Conservation (phyloP, 1,140 invertebrate genomes). For the Macrobrachium nipponense region DNA sequence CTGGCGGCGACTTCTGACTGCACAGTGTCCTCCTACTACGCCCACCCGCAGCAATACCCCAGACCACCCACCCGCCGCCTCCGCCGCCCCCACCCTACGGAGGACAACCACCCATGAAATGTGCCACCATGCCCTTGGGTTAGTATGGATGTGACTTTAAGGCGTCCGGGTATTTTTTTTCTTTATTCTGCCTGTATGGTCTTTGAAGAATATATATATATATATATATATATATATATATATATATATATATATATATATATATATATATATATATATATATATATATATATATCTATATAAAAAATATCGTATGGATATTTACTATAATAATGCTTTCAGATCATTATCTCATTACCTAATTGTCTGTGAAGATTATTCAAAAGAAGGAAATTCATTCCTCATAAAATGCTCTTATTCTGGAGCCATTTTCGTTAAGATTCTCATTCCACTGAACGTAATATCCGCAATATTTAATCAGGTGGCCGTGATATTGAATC, state of each 20-base stretch:
- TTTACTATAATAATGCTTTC: background rate
- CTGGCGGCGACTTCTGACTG: background rate
- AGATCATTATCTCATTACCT: no score
- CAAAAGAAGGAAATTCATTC: no score
- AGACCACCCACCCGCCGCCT: constrained; percentile 14
- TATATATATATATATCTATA: constrained; percentile 23
- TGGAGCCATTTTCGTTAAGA: no score
- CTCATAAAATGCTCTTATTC: no score
- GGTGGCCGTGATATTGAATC: no score
- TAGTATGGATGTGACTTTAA: background rate
- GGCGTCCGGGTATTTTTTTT: no score
- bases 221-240: constrained; percentile 27
- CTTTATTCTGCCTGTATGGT: background rate
- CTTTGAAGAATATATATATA: background rate
- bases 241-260: constrained; percentile 26
- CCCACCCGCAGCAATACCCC: background rate
- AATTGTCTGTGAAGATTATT: no score
- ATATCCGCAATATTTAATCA: no score
- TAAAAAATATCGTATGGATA: background rate
- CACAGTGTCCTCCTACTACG: constrained; percentile 39
- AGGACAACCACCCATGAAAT: constrained; percentile 44
- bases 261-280: constrained; percentile 26
- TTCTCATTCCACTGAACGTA: no score
- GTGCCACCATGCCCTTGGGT: constrained; percentile 55
- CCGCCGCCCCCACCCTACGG: constrained; percentile 16